These are phyloP conservation scores for Ennomos quercinarius DNA, from an alignment of 2,888 invertebrate species.

Conservation along the genomic window DNA sequence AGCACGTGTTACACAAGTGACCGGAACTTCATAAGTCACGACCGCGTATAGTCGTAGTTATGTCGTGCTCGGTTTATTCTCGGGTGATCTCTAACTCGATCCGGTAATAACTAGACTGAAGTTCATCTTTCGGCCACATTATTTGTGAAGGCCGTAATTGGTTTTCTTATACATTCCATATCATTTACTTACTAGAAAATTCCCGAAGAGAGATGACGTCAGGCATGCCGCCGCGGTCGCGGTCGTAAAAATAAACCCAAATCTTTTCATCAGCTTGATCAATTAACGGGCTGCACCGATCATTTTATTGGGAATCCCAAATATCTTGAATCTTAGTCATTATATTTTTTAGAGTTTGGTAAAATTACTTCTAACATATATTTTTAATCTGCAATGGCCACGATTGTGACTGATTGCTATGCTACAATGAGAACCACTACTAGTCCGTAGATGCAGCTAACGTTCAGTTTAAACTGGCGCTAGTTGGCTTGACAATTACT, in stretches of 20 bases:
- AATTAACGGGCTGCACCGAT: no score
- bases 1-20: neutral
- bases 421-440: constrained; percentile 5
- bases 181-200: neutral
- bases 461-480: constrained; percentile 23
- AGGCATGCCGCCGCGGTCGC: no score
- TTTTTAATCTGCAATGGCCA: neutral
- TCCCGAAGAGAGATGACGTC: no score
- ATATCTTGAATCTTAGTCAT: neutral
- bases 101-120: constrained; percentile 45
- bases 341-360: neutral
- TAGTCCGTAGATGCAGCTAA: constrained; percentile 11
- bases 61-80: constrained; percentile 61
- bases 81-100: constrained; percentile 55
- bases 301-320: no score
- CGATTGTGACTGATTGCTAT: constrained; percentile 16
- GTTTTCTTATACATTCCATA: neutral
- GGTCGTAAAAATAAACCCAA: no score
- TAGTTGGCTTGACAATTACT: no score
- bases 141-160: constrained; percentile 17
- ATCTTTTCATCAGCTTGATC: no score
- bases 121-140: constrained; percentile 15
- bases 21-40: constrained; percentile 40
- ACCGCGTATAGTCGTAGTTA: constrained; percentile 44
- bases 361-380: neutral